phyloP scores from a whole-genome alignment of 2,888 invertebrate species.

The Nomada lathburiana region DNA sequence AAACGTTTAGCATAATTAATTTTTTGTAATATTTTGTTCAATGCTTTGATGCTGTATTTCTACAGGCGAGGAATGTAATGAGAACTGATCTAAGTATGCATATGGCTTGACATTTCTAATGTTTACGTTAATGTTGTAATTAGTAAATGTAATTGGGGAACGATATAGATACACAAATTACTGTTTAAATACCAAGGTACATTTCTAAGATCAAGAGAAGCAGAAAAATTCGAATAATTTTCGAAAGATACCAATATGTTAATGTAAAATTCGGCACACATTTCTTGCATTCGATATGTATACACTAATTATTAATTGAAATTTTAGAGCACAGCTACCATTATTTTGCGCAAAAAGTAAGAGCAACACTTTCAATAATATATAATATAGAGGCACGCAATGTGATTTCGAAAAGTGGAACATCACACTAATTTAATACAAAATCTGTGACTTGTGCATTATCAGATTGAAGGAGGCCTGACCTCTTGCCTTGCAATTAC shows the following conservation, averaged over 20 bases:
- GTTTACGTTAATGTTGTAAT: constrained; percentile 1
- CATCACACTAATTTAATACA: constrained; percentile 52
- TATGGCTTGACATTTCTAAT: not conserved
- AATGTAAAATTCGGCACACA: not conserved
- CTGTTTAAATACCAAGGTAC: not conserved
- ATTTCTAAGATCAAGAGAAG: not conserved
- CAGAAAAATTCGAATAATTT: not conserved
- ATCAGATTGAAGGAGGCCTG: constrained; percentile 1
- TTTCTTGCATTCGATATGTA: not conserved
- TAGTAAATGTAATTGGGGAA: not conserved
- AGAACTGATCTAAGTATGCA: not conserved
- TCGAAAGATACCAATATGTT: not conserved
- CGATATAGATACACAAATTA: not conserved
- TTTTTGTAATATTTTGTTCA: not conserved
- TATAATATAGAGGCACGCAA: constrained; percentile 30
- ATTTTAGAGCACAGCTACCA: constrained; percentile 18
- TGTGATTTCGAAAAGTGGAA: constrained; percentile 61
- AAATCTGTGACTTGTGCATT: constrained; percentile 21
- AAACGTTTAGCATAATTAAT: not conserved
- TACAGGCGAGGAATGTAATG: not conserved
- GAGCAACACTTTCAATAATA: constrained; percentile 31
- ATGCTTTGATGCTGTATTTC: not conserved
- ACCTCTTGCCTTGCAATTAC: constrained; percentile 11
- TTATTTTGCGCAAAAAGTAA: constrained; percentile 1
- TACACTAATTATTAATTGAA: constrained; percentile 11